Base-by-base conservation (phyloP, 2,113 vertebrate genomes). In the Catharus fuscescens region DNA sequence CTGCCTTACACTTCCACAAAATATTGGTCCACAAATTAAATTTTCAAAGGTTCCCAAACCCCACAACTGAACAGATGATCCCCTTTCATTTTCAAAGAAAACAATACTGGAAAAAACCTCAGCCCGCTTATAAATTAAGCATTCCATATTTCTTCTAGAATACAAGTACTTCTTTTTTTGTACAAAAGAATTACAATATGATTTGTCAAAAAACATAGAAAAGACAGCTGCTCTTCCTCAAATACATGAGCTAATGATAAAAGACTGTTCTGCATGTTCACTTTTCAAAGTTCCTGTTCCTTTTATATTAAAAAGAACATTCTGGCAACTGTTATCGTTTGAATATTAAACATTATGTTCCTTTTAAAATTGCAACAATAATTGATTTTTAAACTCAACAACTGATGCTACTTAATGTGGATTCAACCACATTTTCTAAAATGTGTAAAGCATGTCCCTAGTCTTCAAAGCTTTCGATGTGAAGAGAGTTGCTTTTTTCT, bases 21-120 rank as follows among this genome's bases (percentile, higher is more conserved):
- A 98, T 98, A 98, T 98, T 99, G 99, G 99, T 99, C 99, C 99
- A 98, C 98, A 99, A 98, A 99, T 98, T 96, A 98, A 98, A 98
- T 97, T 97, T 96, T 96, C 88, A 98, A 97, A 98, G 97, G 95
- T 97, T 97, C 97, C 97, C 96, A 96, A 96, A 95, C 97, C 97
- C 95, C 67, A 97, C 97, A 98, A 97, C 97, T 97, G 96, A 98
- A 98, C 95, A 97, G 97, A 98, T 98, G 98, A 98, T 98, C 97
- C 98, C 98, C 97, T 98, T 98, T 97, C 97, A 97, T 98, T 97
- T 98, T 97, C 97, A 98, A 97, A 98, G 98, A 98, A 98, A 98
- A 98, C 97, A 98, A 98, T 96, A 97, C 96, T 96, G 96, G 98
- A 98, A 98, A 97, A 98, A 98, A 97, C 98, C 97, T 98, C 98